These are phyloP conservation scores for Paramormyrops kingsleyae DNA, from an alignment of 2,113 vertebrate genomes.

Conservation along the genomic window DNA sequence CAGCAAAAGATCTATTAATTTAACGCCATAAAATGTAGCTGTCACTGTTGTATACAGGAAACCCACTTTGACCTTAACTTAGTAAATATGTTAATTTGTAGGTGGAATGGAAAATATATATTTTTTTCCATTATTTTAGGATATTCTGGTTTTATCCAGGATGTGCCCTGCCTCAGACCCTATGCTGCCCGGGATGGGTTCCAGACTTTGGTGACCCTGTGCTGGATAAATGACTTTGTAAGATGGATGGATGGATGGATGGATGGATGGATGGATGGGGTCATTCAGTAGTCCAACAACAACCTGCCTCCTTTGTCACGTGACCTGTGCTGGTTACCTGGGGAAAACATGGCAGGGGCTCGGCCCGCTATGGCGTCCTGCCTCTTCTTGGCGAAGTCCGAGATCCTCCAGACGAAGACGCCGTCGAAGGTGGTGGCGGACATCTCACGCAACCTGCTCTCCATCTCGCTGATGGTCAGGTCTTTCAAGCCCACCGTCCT, in stretches of 20 bases:
- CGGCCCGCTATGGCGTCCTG: slow-evolving; percentile 85
- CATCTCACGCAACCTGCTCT: slow-evolving; percentile 75
- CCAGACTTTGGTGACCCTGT: background rate
- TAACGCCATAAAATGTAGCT: background rate
- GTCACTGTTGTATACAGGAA: background rate
- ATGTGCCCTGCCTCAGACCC: background rate
- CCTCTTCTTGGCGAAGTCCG: slow-evolving; percentile 81
- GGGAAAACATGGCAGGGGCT: slow-evolving; percentile 91
- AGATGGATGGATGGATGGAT: background rate
- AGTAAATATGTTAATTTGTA: background rate
- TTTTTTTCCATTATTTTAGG: background rate
- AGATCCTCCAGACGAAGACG: slow-evolving; percentile 92
- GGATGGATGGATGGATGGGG: background rate
- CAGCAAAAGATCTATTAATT: background rate
- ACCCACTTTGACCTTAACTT: background rate
- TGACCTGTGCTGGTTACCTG: slow-evolving; percentile 61
- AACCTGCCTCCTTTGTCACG: background rate
- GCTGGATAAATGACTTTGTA: background rate
- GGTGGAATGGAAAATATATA: background rate
- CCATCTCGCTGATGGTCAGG: slow-evolving; percentile 79
- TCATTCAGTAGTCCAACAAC: background rate
- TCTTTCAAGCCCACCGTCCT: slow-evolving; percentile 84
- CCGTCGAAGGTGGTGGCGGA: slow-evolving; percentile 84
- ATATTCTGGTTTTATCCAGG: background rate
- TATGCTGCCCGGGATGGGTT: background rate